Conservation (phyloP, 2,888 invertebrate genomes). For the Norana najaformis region DNA sequence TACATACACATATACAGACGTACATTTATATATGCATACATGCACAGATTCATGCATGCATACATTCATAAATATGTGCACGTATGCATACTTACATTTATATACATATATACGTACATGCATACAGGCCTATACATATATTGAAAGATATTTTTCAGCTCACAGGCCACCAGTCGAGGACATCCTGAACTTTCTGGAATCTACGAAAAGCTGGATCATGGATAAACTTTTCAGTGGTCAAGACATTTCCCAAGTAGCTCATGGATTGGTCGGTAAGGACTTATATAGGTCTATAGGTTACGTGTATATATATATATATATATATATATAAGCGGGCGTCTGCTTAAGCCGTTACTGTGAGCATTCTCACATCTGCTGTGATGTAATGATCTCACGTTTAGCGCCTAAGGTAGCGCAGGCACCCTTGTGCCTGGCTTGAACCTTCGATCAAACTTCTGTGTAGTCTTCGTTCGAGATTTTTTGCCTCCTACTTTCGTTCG, state of each 20-base stretch:
- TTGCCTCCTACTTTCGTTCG: too few species aligned
- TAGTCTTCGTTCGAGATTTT: too few species aligned
- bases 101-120: not conserved
- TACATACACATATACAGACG: not conserved
- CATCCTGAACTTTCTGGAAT: constrained; percentile 39
- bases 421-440: too few species aligned
- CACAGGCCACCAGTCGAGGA: constrained; percentile 43
- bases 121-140: not conserved
- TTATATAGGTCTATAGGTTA: not conserved
- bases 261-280: constrained; percentile 41
- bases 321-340: not conserved
- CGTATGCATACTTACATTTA: not conserved
- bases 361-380: not conserved
- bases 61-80: too few species aligned
- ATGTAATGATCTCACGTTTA: too few species aligned
- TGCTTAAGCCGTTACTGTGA: not conserved
- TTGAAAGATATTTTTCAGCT: constrained; percentile 32
- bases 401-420: too few species aligned
- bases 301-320: too few species aligned
- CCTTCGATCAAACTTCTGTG: too few species aligned
- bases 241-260: constrained; percentile 39
- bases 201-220: constrained; percentile 41
- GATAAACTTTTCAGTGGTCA: constrained; percentile 39
- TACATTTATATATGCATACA: too few species aligned
- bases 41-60: too few species aligned